Conservation (phyloP, 2,888 invertebrate species). For the Drosophila melanosoma region DNA sequence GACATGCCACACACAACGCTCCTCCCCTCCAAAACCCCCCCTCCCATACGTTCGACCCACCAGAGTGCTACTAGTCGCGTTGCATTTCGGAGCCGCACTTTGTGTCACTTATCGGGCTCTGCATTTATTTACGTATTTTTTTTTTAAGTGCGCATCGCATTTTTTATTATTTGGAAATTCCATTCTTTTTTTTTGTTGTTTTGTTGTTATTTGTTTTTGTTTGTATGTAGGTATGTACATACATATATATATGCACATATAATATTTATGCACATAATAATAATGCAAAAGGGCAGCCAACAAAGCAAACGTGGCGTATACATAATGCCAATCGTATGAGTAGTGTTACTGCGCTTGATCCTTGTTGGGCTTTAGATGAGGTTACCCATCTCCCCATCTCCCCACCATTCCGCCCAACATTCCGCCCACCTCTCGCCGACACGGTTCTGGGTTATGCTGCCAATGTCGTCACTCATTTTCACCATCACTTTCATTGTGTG, state of each 20-base stretch:
- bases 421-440: background rate
- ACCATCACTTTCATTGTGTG: slow-evolving; percentile 53
- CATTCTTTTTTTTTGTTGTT: slow-evolving; percentile 7
- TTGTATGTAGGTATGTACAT: slow-evolving; percentile 10
- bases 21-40: background rate
- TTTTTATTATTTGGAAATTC: slow-evolving; percentile 27
- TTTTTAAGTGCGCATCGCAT: slow-evolving; percentile 36
- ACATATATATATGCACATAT: slow-evolving; percentile 12
- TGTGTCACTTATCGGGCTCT: slow-evolving; percentile 40
- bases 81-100: slow-evolving; percentile 38
- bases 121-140: slow-evolving; percentile 25
- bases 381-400: background rate
- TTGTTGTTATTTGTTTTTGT: slow-evolving; percentile 13
- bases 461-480: slow-evolving; percentile 73
- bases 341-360: slow-evolving; percentile 30
- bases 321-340: slow-evolving; percentile 45
- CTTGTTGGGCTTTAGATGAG: slow-evolving; percentile 14
- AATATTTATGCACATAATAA: slow-evolving; percentile 41
- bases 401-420: background rate
- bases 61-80: slow-evolving; percentile 13
- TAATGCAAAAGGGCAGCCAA: slow-evolving; percentile 25
- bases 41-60: background rate
- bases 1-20: slow-evolving; percentile 11
- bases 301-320: slow-evolving; percentile 40
- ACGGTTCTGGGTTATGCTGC: slow-evolving; percentile 22